A percentile compares a stretch with the other conserved stretches of the same genome.
Evolutionary conservation across 2,888 invertebrate genomes (phyloP).

Genomic region (Tanytarsus gracilentus): DNA sequence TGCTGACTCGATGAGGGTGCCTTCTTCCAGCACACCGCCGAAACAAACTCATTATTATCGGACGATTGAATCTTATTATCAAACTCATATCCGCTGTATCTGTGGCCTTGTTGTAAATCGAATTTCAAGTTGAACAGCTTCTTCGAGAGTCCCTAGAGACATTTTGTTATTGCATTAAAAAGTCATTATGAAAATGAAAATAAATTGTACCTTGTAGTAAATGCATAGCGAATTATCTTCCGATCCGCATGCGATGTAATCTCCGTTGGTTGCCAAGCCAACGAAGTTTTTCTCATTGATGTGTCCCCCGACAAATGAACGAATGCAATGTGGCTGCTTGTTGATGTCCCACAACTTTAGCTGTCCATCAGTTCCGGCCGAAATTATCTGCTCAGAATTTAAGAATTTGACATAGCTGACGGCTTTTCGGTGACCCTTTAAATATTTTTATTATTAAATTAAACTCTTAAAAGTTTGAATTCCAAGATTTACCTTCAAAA

Average conservation of each 20-base stretch:
- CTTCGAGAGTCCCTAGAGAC: slow-evolving; percentile 58
- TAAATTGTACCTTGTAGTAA: slow-evolving; percentile 58
- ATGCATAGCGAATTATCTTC: slow-evolving; percentile 90
- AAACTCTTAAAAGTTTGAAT: neutral
- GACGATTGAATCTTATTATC: slow-evolving; percentile 49
- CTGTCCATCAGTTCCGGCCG: slow-evolving; percentile 86
- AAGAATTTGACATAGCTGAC: slow-evolving; percentile 91
- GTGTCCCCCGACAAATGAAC: slow-evolving; percentile 87
- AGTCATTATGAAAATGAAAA: neutral
- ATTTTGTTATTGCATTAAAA: neutral
- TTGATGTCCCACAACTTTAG: slow-evolving; percentile 85
- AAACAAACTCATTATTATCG: slow-evolving; percentile 80
- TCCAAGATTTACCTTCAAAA: slow-evolving; percentile 51
- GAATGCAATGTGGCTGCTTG: slow-evolving; percentile 60
- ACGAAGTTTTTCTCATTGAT: slow-evolving; percentile 95
- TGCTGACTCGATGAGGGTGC: slow-evolving; percentile 37
- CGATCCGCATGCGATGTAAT: slow-evolving; percentile 89
- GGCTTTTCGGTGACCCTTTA: slow-evolving; percentile 74
- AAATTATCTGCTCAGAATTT: slow-evolving; percentile 74
- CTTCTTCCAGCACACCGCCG: slow-evolving; percentile 89
- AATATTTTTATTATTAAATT: neutral
- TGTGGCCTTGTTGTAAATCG: slow-evolving; percentile 58
- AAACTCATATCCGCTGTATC: slow-evolving; percentile 18
- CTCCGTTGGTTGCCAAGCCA: slow-evolving; percentile 82
- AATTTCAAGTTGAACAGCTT: slow-evolving; percentile 81